Base-by-base conservation (phyloP, 2,888 invertebrate genomes). In the Drosophila seclusa region DNA sequence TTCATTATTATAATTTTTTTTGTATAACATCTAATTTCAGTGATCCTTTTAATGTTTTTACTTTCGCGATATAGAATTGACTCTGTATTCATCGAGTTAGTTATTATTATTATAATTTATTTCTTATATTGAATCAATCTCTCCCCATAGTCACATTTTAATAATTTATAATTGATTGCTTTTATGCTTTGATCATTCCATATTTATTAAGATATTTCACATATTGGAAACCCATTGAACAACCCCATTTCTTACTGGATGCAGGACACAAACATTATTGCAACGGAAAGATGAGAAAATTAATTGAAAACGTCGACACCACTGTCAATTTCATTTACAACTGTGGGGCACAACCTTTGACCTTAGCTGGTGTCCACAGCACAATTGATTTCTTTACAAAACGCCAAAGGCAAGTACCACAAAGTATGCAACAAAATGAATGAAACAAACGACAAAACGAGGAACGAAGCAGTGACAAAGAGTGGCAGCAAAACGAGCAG, bases 291-390 rank as follows among this genome's bases (percentile, higher is more conserved):
- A 64, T 58, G 36, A 53, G 49, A 2, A 53, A 70, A 55, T 57
- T 66, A 70, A 66, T 71, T 49, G 16, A 49, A 76, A 53, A 7
- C 21, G 68, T 50, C 42, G 65, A 49, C 61, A 49, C n/a, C 48
- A 13, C 52, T 82, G 87, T 65, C 78, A 84, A 70, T 70, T 72
- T 49, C 63, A 72, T 63, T 78, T 78, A 69, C 57, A 63, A 64
- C 52, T 78, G 67, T 49, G 55, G n/a, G 24, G 62, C 59, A 31
- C 70, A 63, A 87, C 78, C 87, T 82, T 84, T 74, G 82, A 84
- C 82, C 75, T 82, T 84, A 55, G 29, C 58, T 36, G 21, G 10
- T 64, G 80, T 72, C 62, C 68, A 72, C 60, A 50, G 57, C 57
- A 42, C 68, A 77, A 78, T 81, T 78, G 78, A 77, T 81, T 81